Base-by-base conservation (phyloP, 2,797 vertebrate species). In the Schizothorax lantsangensis region DNA sequence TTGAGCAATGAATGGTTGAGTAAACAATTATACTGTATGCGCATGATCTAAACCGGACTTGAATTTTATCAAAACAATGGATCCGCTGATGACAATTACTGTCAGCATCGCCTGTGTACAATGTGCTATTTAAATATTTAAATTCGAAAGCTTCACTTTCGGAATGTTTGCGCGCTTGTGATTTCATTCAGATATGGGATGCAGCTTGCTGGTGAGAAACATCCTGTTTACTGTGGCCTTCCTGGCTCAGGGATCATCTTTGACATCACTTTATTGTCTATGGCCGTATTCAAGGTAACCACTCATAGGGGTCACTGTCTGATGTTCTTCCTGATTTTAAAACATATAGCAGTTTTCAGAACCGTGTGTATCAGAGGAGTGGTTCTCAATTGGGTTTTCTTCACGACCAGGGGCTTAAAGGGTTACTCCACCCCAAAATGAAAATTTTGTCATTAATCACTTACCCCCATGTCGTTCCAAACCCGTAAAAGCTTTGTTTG, bases 201-300 rank as follows among this genome's bases (percentile, higher is more conserved):
- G 93, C 94, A 95, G 94, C 95, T 95, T 94, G 94, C 94, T 94
- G 93, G 91, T 91, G 93, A 92, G 94, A 91, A 89, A 93, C 94
- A 95, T 96, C 95, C 95, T 96, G 95, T 96, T 95, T 95, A 95
- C 94, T 92, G 92, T 93, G 92, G 93, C 92, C 93, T 94, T 95
- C 94, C 95, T 94, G 94, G 93, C 92, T 92, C 86, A 77, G 87
- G 93, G 93, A 94, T 95, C 94, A 93, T 94, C 95, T 90, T 91
- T 93, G 94, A 94, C 95, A 94, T 95, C 93, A 94, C 93, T 90
- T 91, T 92, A 92, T 94, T 96, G 94, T 95, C 95, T 94, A 92
- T 73, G 82, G 88, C 91, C 91, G 89, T 92, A 94, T 93, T 92
- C 94, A 95, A 95, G 94, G 95, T 95, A 91, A 93, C 92, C 90